A percentile compares a stretch with the other conserved stretches of the same genome.
These are phyloP conservation scores for Odontamblyopus lacepedii DNA, from an alignment of 2,797 vertebrate species.

Conservation along the genomic window DNA sequence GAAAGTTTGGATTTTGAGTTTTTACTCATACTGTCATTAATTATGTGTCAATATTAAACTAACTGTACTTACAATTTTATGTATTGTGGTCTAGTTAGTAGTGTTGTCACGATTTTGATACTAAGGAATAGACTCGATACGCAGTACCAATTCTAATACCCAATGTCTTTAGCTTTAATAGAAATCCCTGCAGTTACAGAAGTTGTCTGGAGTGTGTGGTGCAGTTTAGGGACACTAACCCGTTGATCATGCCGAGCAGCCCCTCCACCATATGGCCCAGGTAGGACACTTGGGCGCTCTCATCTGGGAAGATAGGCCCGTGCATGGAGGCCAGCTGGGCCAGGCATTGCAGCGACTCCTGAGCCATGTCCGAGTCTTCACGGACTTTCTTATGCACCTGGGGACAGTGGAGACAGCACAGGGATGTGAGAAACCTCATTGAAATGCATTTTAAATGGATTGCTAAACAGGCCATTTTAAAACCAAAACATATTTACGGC, in stretches of 20 bases:
- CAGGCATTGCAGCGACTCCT: slow-evolving; percentile 97
- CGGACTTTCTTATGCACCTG: slow-evolving; percentile 99
- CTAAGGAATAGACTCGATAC: too few relatives aligned
- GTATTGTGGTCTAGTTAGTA: too few relatives aligned
- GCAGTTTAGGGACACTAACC: slow-evolving; percentile 78
- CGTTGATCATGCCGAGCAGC: slow-evolving; percentile 95
- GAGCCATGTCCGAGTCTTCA: slow-evolving; percentile 99
- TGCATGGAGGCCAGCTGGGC: slow-evolving; percentile 97
- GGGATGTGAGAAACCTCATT: background rate
- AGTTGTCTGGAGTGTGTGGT: background rate
- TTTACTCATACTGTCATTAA: too few relatives aligned
- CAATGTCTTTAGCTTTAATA: too few relatives aligned
- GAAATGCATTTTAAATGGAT: background rate
- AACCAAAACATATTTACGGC: too few relatives aligned
- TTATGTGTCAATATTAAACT: too few relatives aligned
- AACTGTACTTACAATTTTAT: too few relatives aligned
- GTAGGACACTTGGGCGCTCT: slow-evolving; percentile 96
- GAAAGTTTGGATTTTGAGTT: too few relatives aligned
- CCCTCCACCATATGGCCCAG: slow-evolving; percentile 98
- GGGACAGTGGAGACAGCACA: slow-evolving; percentile 31
- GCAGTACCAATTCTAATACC: too few relatives aligned
- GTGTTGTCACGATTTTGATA: too few relatives aligned
- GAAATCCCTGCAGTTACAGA: background rate
- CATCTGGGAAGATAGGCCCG: slow-evolving; percentile 93
- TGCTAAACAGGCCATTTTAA: background rate